phyloP scores from a whole-genome alignment of 2,888 invertebrate genomes.

The Thysanoteuthis rhombus region DNA sequence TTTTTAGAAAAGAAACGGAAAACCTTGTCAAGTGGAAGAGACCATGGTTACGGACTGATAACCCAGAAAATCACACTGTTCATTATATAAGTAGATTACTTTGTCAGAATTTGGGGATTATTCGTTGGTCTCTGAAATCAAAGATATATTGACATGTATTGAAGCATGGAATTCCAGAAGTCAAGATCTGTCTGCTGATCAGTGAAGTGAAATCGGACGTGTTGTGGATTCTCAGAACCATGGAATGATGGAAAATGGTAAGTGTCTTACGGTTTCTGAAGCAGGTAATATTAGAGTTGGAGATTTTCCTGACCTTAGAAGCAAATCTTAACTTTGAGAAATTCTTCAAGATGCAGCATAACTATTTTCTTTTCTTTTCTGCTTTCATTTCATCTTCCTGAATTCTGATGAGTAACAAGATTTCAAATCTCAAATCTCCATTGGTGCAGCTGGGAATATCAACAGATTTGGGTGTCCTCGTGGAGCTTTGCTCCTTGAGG shows the following conservation, averaged over 20 bases:
- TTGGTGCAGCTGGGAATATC: too few relatives aligned
- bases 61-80: too few relatives aligned
- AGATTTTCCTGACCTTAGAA: not conserved
- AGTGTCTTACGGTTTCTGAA: not conserved
- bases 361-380: not conserved
- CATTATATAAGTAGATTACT: too few relatives aligned
- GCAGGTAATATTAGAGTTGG: not conserved
- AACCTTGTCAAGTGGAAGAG: too few relatives aligned
- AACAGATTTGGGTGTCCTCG: too few relatives aligned
- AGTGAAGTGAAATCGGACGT: not conserved
- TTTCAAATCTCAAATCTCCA: constrained; percentile 12
- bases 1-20: too few relatives aligned
- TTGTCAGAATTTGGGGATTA: not conserved
- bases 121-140: not conserved
- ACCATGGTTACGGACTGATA: too few relatives aligned
- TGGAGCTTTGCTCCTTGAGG: too few relatives aligned
- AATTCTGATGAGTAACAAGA: not conserved
- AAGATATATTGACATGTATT: not conserved
- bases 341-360: not conserved
- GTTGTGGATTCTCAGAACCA: not conserved
- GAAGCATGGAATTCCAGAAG: not conserved
- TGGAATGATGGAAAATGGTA: not conserved
- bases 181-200: not conserved
- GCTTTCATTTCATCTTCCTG: not conserved
- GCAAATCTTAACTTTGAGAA: not conserved